phyloP scores from a whole-genome alignment of 2,113 vertebrate genomes.

The Corythaeola cristata region DNA sequence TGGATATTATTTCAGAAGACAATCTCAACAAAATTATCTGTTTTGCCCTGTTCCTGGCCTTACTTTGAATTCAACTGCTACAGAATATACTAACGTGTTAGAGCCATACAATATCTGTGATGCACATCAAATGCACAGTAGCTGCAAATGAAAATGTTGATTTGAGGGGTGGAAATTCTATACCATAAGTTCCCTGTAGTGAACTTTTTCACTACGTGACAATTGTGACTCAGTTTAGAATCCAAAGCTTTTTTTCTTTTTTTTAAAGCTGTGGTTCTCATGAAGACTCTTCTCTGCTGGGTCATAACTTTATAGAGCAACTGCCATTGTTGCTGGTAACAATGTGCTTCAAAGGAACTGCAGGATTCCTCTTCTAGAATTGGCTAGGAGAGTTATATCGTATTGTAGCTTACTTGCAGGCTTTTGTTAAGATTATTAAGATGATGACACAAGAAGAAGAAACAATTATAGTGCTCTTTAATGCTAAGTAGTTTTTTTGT shows the following conservation, averaged over 20 bases:
- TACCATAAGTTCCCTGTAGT: background rate
- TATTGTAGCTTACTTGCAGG: background rate
- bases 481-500: background rate
- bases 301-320: background rate
- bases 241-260: background rate
- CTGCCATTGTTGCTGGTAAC: constrained; percentile 42
- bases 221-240: background rate
- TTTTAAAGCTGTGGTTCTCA: background rate
- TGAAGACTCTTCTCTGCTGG: background rate
- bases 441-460: constrained; percentile 6
- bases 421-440: constrained; percentile 28
- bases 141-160: background rate
- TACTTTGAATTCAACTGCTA: background rate
- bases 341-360: constrained; percentile 32
- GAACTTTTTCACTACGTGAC: background rate
- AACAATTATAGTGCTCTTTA: background rate
- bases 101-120: accelerated
- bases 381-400: background rate
- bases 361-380: constrained; percentile 12
- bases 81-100: background rate
- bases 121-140: background rate
- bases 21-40: background rate
- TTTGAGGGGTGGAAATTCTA: background rate
- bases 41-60: background rate
- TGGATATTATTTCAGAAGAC: background rate